Evolutionary conservation across 2,888 invertebrate species (phyloP).

Genomic region (Anthophora plumipes): DNA sequence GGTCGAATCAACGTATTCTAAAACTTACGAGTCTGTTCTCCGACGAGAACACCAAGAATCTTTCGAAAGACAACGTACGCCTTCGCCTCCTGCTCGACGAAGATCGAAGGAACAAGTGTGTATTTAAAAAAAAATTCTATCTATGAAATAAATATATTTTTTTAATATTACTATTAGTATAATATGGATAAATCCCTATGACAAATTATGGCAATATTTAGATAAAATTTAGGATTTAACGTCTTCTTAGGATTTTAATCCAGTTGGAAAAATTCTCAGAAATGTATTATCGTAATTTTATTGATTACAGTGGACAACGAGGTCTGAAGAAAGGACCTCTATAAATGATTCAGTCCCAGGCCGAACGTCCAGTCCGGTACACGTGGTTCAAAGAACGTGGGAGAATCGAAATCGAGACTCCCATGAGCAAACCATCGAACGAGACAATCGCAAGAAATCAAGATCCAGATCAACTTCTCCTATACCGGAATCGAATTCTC

Average conservation of each 20-base stretch:
- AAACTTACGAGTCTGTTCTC: slow-evolving; percentile 68
- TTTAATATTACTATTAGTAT: no score
- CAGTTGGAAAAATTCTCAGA: no score
- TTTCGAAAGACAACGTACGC: slow-evolving; percentile 71
- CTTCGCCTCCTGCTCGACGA: slow-evolving; percentile 80
- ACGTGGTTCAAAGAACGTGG: slow-evolving; percentile 82
- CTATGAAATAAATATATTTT: background rate
- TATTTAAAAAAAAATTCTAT: background rate
- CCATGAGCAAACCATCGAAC: slow-evolving; percentile 61
- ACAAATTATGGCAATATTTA: no score
- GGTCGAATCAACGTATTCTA: slow-evolving; percentile 75
- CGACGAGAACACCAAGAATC: slow-evolving; percentile 70
- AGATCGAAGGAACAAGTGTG: slow-evolving; percentile 77
- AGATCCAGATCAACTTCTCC: slow-evolving; percentile 77
- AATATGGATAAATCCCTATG: no score
- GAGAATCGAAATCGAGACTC: slow-evolving; percentile 78
- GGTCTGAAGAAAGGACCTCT: slow-evolving; percentile 72
- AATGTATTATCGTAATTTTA: background rate
- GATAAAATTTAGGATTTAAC: no score
- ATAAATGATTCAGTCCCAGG: slow-evolving; percentile 63
- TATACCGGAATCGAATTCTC: slow-evolving; percentile 49
- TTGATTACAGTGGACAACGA: slow-evolving; percentile 65
- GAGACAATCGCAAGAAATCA: slow-evolving; percentile 54
- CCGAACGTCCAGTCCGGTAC: slow-evolving; percentile 77
- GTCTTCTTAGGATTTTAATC: no score